A percentile compares a stretch with the other conserved stretches of the same genome.
Conservation (phyloP, 2,797 vertebrate species). For the Arctocebus calabarensis region DNA sequence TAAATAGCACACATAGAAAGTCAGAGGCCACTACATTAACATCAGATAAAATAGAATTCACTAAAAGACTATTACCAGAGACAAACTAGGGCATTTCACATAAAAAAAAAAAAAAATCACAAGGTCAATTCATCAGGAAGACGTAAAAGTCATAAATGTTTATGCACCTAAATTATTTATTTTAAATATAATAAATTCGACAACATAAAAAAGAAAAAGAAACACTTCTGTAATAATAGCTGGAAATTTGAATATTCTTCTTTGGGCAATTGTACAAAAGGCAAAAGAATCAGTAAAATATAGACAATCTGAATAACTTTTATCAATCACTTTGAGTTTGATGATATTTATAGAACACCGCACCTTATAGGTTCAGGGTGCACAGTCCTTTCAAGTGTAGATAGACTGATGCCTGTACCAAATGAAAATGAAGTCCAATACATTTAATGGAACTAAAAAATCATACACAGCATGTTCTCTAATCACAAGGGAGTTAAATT, state of each 20-base stretch:
- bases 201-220: neutral
- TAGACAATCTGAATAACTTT: neutral
- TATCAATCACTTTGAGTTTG: neutral
- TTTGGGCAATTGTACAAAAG: neutral
- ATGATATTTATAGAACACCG: neutral
- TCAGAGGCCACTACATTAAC: neutral
- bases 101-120: neutral
- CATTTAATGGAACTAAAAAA: neutral
- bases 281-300: neutral
- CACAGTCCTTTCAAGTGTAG: neutral
- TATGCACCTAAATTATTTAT: neutral
- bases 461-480: neutral
- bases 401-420: neutral
- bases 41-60: constrained; percentile 8
- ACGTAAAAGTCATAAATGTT: neutral
- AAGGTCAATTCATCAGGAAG: neutral
- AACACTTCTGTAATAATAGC: neutral
- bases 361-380: neutral
- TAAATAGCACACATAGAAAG: neutral
- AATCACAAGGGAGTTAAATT: neutral
- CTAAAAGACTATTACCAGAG: neutral
- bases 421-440: neutral
- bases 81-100: neutral
- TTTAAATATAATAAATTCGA: neutral
- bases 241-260: neutral